Percentiles rank a stretch among this genome's conserved stretches.
phyloP scores from a whole-genome alignment of 1,140 invertebrate species.

The Phymorhynchus buccinoides region DNA sequence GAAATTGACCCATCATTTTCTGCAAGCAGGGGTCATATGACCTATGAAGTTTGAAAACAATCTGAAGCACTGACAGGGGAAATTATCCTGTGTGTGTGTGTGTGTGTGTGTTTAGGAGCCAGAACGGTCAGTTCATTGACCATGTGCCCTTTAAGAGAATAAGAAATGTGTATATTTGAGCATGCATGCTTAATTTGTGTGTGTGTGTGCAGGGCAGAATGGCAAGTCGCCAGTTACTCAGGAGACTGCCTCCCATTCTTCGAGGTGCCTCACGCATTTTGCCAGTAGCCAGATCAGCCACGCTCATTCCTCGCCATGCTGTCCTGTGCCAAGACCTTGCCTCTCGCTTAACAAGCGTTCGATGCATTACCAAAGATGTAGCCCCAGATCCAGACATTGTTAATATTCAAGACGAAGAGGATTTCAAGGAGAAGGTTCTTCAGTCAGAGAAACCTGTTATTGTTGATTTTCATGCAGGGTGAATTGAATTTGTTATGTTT shows the following conservation, averaged over 20 bases:
- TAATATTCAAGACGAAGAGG: conserved; percentile 91
- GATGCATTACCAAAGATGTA: conserved; percentile 24
- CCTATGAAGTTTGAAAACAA: too few species aligned
- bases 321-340: conserved; percentile 10
- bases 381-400: conserved; percentile 72
- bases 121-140: too few species aligned
- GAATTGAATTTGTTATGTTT: conserved; percentile 74
- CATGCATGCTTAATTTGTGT: too few species aligned
- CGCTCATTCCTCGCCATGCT: neutral
- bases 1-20: too few species aligned
- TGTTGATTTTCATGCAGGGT: conserved; percentile 97
- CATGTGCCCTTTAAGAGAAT: too few species aligned
- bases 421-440: conserved; percentile 92
- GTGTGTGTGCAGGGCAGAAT: conserved; percentile 42
- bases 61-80: too few species aligned
- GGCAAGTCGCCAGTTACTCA: conserved; percentile 39
- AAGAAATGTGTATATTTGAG: too few species aligned
- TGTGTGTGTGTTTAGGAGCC: too few species aligned
- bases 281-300: neutral
- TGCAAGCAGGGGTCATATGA: too few species aligned
- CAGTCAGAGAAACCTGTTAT: conserved; percentile 89
- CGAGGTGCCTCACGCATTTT: neutral
- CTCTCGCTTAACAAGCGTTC: neutral
- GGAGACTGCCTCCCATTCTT: conserved; percentile 36
- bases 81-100: too few species aligned